Evolutionary conservation across 2,888 invertebrate genomes (phyloP), one percentile per base, ranked within the genome.

Genomic region (Dexiosoma caninum): DNA sequence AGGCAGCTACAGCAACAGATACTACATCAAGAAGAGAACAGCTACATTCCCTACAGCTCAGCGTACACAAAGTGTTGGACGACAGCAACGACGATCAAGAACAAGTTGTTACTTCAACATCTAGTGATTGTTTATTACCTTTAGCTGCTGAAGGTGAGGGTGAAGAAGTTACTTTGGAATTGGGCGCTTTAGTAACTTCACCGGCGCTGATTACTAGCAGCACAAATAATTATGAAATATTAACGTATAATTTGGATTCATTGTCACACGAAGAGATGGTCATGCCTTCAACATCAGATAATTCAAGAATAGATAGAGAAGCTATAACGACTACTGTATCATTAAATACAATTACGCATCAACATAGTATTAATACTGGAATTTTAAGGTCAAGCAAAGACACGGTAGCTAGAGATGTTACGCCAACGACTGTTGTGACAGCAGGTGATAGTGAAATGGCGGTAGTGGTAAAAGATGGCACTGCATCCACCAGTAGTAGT

Each of bases 131-230:
- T 57, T 75, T 78, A 35, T 53, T 72, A 19, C 80, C 82, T 16
- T 60, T 82, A 16, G 49, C 82, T 27, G 82, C 83, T 21, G 74
- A 83, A 53, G 78, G 83, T 66, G 69, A 82, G 83, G 71, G 81
- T 6, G 80, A 81, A 62, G 69, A 83, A 67, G 82, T 85, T 71
- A 82, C 85, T 5, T 64, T 81, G 14, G 81, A 75, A 66, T 80
- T 78, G 37, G 82, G 84, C 19, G 2, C 46, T 51, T 46, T 83
- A 71, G 81, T 84, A 77, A 82, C 85, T 83, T 85, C 86, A 82
- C 85, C 88, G 78, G 88, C 86, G 40, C 86, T 86, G 77, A 89
- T 88, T 83, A 89, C 87, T 69, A 89, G 89, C 85, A 89, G 88
- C 83, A 89, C 89, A 84, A 87, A 87, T 69, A 84, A 81, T 80